phyloP scores from a whole-genome alignment of 1,140 invertebrate genomes.

The Anthonomus grandis region DNA sequence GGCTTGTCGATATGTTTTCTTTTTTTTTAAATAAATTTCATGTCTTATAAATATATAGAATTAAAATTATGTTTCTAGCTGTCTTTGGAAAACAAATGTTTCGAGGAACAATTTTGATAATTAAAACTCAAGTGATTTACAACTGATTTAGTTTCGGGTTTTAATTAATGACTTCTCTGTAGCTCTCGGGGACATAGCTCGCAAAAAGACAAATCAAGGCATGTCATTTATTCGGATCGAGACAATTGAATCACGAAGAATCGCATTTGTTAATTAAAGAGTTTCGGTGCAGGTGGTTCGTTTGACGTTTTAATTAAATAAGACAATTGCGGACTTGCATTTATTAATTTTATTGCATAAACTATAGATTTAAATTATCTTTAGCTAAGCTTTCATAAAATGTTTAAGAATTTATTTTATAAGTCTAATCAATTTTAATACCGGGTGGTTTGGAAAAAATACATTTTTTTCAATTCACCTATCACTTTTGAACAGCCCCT shows the following conservation, averaged over 20 bases:
- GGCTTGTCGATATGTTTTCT: no score
- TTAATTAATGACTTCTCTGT: constrained; percentile 13
- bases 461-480: no score
- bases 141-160: constrained; percentile 1
- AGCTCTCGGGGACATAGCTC: background rate
- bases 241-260: constrained; percentile 23
- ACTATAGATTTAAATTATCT: constrained; percentile 8
- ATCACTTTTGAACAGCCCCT: no score
- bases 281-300: constrained; percentile 21
- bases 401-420: no score
- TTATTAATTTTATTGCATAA: constrained; percentile 19
- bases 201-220: constrained; percentile 10
- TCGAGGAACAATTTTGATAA: background rate
- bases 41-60: no score
- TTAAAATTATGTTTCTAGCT: no score
- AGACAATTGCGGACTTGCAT: constrained; percentile 5
- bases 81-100: constrained; percentile 7
- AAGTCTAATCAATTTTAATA: no score
- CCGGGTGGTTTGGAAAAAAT: no score
- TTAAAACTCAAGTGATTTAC: background rate
- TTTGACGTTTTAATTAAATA: constrained; percentile 19
- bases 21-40: no score
- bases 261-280: constrained; percentile 27
- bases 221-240: constrained; percentile 25
- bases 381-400: no score